Evolutionary conservation across 92 coral and sea anemone genomes (phyloP).

Genomic region (Parazoanthus darwini): DNA sequence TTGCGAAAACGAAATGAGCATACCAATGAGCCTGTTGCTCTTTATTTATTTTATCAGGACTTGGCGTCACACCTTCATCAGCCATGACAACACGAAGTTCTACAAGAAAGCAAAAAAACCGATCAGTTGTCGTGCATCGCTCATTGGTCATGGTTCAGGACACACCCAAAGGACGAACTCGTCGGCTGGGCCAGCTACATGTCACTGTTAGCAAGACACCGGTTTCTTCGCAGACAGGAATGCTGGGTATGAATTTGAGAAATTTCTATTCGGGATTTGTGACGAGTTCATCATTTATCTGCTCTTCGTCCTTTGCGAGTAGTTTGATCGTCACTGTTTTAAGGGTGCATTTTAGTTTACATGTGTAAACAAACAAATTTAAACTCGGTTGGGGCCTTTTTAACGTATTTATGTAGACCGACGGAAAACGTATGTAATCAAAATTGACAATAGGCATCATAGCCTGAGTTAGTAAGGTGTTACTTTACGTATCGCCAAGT

Average conservation of each 20-base stretch:
- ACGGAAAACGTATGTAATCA: no score
- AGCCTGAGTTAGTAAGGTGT: no score
- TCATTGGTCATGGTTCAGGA: conserved; percentile 37
- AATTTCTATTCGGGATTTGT: neutral
- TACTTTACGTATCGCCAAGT: no score
- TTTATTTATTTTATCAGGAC: neutral
- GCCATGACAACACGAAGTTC: conserved; percentile 15
- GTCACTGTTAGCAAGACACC: conserved; percentile 42
- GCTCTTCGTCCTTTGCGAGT: neutral
- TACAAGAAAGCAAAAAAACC: conserved; percentile 20
- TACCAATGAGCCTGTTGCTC: neutral
- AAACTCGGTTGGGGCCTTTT: no score
- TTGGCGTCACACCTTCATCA: conserved; percentile 35
- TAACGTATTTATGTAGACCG: no score
- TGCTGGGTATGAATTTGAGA: neutral
- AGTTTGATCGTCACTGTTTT: no score
- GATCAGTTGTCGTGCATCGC: conserved; percentile 34
- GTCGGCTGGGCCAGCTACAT: conserved; percentile 31
- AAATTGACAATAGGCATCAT: no score
- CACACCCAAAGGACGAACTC: conserved; percentile 38
- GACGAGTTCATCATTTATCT: neutral
- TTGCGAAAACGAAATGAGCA: neutral
- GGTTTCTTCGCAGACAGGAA: conserved; percentile 3
- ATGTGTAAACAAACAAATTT: no score
- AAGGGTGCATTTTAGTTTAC: no score